phyloP scores from a whole-genome alignment of 2,113 vertebrate species.

The Catharus fuscescens region DNA sequence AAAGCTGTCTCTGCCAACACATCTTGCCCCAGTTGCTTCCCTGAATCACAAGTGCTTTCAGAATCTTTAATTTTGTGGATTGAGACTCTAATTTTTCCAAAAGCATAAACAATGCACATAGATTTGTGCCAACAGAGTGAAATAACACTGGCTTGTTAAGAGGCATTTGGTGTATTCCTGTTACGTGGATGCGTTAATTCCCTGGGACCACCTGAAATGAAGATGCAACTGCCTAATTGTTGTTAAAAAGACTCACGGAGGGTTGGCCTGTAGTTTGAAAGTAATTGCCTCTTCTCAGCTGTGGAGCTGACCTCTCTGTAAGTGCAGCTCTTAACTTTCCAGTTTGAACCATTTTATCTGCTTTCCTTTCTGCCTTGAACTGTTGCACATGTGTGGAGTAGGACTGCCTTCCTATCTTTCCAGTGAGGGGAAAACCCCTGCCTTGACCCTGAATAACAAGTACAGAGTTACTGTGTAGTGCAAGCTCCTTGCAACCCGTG shows the following conservation, averaged over 20 bases:
- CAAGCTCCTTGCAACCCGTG: not conserved
- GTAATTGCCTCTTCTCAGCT: not conserved
- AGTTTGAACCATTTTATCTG: not conserved
- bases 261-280: not conserved
- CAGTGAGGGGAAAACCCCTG: not conserved
- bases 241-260: not conserved
- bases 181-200: accelerated
- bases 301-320: not conserved
- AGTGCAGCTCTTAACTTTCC: not conserved
- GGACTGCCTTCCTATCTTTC: not conserved
- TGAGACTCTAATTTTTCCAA: not conserved
- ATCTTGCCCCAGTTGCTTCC: not conserved
- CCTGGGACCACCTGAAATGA: not conserved
- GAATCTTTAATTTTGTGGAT: not conserved
- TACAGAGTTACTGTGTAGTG: not conserved
- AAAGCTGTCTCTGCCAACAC: not conserved
- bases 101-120: accelerated
- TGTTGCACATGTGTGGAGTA: not conserved
- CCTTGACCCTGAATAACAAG: not conserved
- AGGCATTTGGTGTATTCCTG: accelerated
- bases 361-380: not conserved
- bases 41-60: not conserved
- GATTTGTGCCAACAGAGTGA: not conserved
- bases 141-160: not conserved
- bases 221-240: not conserved